Percentiles rank a stretch among this genome's conserved stretches.
These are phyloP conservation scores for Epizoanthus ramosus DNA, from an alignment of 92 coral and sea anemone genomes.

Conservation along the genomic window DNA sequence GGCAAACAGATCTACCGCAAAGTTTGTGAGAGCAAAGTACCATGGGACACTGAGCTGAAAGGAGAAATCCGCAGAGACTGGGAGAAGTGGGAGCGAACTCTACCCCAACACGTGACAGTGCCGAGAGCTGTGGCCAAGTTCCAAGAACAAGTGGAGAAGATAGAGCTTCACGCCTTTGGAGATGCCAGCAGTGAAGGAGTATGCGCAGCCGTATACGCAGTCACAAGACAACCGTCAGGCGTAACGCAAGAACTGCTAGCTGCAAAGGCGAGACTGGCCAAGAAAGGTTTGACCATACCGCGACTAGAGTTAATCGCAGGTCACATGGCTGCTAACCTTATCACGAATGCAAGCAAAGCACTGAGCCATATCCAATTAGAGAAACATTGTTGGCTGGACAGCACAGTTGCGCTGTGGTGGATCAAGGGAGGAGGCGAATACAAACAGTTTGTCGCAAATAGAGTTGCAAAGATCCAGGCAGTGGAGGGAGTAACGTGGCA, in stretches of 20 bases:
- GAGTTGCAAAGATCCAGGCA: constrained; percentile 39
- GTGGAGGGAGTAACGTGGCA: constrained; percentile 43
- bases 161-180: constrained; percentile 22
- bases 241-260: constrained; percentile 19
- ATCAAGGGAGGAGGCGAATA: constrained; percentile 41
- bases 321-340: constrained; percentile 42
- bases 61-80: constrained; percentile 2
- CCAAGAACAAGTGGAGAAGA: background rate
- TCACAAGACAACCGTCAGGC: constrained; percentile 32
- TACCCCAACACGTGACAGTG: constrained; percentile 20
- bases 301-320: constrained; percentile 34
- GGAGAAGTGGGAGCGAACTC: constrained; percentile 42
- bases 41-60: constrained; percentile 48
- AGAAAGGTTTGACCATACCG: constrained; percentile 44
- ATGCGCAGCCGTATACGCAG: constrained; percentile 43
- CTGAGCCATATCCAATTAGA: constrained; percentile 2
- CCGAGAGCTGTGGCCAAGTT: constrained; percentile 22
- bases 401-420: constrained; percentile 57
- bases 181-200: constrained; percentile 37
- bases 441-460: constrained; percentile 39
- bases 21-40: constrained; percentile 37
- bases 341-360: constrained; percentile 11
- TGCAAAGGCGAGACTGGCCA: constrained; percentile 37
- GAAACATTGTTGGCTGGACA: constrained; percentile 47
- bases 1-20: constrained; percentile 52